Base-by-base conservation (phyloP, 2,888 invertebrate species). In the Drosophila melanosoma region DNA sequence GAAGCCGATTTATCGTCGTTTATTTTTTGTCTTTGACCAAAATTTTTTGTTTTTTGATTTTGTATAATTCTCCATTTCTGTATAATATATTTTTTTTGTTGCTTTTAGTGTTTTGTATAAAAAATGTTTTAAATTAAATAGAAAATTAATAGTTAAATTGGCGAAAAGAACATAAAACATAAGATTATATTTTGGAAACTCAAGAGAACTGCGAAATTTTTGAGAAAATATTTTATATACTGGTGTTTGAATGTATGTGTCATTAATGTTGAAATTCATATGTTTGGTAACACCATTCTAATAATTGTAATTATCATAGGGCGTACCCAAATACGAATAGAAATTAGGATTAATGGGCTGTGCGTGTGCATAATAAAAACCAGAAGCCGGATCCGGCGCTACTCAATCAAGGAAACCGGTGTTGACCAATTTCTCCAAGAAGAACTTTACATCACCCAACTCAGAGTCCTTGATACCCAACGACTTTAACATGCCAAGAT, bases 391-490 rank as follows among this genome's bases (percentile, higher is more conserved):
- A 95, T 95, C 95, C 94, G 95, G 95, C 93, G 94, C 95, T 94
- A 95, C 95, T 96, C 96, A 98, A 95, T 98, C 98, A 94, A 98
- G 96, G 94, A 98, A 98, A 87, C 98, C 98, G 82, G 98, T 98
- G 94, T 98, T 98, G 71, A 98, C 98, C 91, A 98, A 95, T 94
- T 98, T 98, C 94, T 98, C 98, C 91, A 98, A 95, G 95, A 98
- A 98, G 94, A 98, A 98, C 93, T 98, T 98, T 65, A 98, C 98
- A 92, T 98, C 98, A 23, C 98, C 98, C 78, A 98, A 94, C 92
- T 98, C 98, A 0, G 98, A 98, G 93, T 98, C 98, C 94, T 98
- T 98, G 93, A 98, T 98, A 82, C 98, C 98, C 76, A 98, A 95
- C 15, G 98, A 97, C 92, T 98, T 98, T 71, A 98, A 94, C 97